Evolutionary conservation across 2,888 invertebrate genomes (phyloP), one percentile per base, ranked within the genome.

Genomic region (Drosophila longiperda): DNA sequence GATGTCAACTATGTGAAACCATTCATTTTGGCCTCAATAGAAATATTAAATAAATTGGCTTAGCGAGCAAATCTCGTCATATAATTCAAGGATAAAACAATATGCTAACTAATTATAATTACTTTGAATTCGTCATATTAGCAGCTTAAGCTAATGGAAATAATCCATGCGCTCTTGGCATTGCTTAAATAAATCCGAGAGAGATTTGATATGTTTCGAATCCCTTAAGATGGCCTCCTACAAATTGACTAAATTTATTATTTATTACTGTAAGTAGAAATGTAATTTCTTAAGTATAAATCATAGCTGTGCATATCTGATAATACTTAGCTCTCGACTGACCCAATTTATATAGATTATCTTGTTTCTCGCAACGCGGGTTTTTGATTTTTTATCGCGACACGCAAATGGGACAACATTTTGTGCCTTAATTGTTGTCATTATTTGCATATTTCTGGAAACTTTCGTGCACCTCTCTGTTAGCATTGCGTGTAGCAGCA

Each of bases 1-100:
- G 93, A 96, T 65, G 96, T 96, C 4, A 57, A 36, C 52, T 90
- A 75, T 45, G 68, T 79, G 0, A 78, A 55, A 17, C 89, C 90
- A 1, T 87, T 90, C 1, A 81, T 87, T 11, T 26, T 60, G 11
- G 38, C 58, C 0, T 42, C 58, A 11, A 63, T 81, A 1, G 17
- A 17, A 0, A 45, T 8, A 40, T n/a, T 40, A 40, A 40, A 40
- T n/a, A n/a, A 8, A 4, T 8, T 38, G 38, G 3, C 38, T 38
- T 38, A 38, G 17, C 3, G 8, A 38, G 9, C 38, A 17, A 17
- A 17, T 17, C 8, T 17, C 8, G 4, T 3, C 38, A 38, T 38
- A 3, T 7, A 8, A 8, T 7, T 17, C 29, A 29, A 29, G 29
- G 29, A 29, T 29, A 29, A 5, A 29, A 29, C 29, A 29, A 29